phyloP scores from a whole-genome alignment of 2,113 vertebrate genomes.

The Grallaria varia region DNA sequence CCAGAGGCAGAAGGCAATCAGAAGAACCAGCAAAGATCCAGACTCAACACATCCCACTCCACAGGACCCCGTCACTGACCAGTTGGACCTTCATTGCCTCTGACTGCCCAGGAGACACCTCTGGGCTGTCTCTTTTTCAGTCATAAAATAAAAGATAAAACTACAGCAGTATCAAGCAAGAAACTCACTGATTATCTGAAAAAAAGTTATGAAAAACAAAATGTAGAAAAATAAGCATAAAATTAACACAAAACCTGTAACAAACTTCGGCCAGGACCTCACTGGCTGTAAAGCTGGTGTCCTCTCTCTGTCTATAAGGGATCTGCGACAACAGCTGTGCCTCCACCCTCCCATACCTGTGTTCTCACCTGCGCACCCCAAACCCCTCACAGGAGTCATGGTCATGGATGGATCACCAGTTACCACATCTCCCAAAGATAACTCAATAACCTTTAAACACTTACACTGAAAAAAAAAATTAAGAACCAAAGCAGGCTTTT shows the following conservation, averaged over 20 bases:
- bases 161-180: background rate
- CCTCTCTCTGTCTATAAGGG: background rate
- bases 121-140: background rate
- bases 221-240: background rate
- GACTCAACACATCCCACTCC: background rate
- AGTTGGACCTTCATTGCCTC: background rate
- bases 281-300: background rate
- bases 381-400: background rate
- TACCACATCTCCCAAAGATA: background rate
- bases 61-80: constrained; percentile 2
- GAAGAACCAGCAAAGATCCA: constrained; percentile 19
- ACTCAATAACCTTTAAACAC: background rate
- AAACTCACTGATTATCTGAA: background rate
- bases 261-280: background rate
- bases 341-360: background rate
- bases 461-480: background rate
- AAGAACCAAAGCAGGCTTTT: background rate
- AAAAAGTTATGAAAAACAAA: background rate
- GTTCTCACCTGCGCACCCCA: background rate
- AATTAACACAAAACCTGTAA: background rate
- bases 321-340: background rate
- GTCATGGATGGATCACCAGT: background rate
- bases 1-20: constrained; percentile 49
- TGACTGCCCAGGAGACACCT: background rate
- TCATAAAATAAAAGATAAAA: background rate